Percentiles rank a stretch among this genome's conserved stretches.
Conservation (phyloP, 37 sponge, comb jelly and placozoan species). For the Tethya wilhelma region DNA sequence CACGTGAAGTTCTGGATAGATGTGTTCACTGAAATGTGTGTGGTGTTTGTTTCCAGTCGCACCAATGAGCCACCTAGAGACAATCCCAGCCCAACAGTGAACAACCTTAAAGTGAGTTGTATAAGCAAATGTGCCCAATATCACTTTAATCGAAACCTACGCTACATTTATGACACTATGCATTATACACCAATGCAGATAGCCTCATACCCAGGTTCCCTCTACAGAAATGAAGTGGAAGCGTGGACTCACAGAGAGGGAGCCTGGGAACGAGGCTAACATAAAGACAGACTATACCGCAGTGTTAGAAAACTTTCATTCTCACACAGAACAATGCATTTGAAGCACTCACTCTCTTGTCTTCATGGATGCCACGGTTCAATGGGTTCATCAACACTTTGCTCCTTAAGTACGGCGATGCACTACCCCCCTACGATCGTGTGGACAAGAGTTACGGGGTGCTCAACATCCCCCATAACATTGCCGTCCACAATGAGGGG, state of each 20-base stretch:
- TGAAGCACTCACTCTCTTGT: slow-evolving; percentile 23
- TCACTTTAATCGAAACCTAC: no score
- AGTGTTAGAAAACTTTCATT: no score
- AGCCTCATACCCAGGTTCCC: no score
- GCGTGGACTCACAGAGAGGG: no score
- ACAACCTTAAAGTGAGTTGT: slow-evolving; percentile 39
- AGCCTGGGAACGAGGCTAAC: no score
- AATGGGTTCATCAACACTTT: slow-evolving; percentile 28
- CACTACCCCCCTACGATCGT: slow-evolving; percentile 41
- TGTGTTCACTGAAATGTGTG: slow-evolving; percentile 50
- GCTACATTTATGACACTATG: no score
- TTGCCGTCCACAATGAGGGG: slow-evolving; percentile 38
- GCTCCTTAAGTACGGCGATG: slow-evolving; percentile 18
- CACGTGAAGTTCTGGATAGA: slow-evolving; percentile 83
- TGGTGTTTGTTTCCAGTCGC: slow-evolving; percentile 26
- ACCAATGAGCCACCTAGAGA: slow-evolving; percentile 50
- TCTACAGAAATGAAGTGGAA: no score
- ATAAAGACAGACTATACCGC: no score
- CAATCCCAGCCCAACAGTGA: slow-evolving; percentile 4
- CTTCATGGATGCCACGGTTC: slow-evolving; percentile 33
- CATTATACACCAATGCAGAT: no score
- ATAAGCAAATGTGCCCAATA: no score
- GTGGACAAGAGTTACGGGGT: slow-evolving; percentile 46
- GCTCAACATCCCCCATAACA: slow-evolving; percentile 55
- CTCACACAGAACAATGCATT: not conserved